These are phyloP conservation scores for Chionoecetes opilio DNA, from an alignment of 1,140 invertebrate genomes.

Conservation along the genomic window DNA sequence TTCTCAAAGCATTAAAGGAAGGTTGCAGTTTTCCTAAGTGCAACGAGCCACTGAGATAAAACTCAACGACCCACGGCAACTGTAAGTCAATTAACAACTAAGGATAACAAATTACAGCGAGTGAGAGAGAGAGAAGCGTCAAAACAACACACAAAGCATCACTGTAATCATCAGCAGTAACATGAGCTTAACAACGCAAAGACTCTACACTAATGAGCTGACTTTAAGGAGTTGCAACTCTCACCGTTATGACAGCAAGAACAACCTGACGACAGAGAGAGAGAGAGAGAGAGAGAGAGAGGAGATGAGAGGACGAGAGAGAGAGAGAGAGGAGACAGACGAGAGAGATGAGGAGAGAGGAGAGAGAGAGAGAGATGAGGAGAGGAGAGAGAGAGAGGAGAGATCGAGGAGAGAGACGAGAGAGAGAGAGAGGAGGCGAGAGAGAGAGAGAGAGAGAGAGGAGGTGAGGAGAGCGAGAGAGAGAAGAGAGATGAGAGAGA, in stretches of 20 bases:
- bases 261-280: constrained; percentile 2
- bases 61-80: neutral
- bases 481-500: neutral
- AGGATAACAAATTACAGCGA: neutral
- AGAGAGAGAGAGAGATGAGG: neutral
- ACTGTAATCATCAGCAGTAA: neutral
- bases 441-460: constrained; percentile 10
- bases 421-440: constrained; percentile 28
- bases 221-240: neutral
- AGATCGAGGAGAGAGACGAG: constrained; percentile 35
- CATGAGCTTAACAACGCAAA: neutral
- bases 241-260: neutral
- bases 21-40: neutral
- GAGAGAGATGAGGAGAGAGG: neutral
- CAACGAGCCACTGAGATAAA: neutral
- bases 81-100: neutral
- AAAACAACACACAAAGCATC: constrained; percentile 19
- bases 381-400: constrained; percentile 39
- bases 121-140: neutral
- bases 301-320: constrained; percentile 35
- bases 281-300: constrained; percentile 51
- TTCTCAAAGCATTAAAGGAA: no score
- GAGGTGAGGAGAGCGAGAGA: constrained; percentile 13
- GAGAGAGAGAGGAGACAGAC: neutral
- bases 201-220: neutral